Evolutionary conservation across 2,797 vertebrate genomes (phyloP).

Genomic region (Moxostoma hubbsi): DNA sequence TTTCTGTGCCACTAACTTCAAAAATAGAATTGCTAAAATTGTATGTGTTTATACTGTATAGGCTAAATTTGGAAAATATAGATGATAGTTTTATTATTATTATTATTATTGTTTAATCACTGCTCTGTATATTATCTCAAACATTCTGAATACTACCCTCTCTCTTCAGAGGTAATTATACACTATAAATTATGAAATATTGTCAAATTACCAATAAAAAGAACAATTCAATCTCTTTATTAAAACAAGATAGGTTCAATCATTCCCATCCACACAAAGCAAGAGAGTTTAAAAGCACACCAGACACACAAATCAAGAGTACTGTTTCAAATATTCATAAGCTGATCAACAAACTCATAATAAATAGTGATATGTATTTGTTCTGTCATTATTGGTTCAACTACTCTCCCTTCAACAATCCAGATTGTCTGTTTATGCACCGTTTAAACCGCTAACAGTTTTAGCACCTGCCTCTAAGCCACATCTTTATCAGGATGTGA

Average conservation of each 20-base stretch:
- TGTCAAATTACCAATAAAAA: conserved; percentile 21
- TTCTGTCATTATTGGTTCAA: conserved; percentile 6
- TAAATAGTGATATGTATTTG: not conserved
- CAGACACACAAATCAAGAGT: not conserved
- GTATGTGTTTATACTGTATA: too few relatives aligned
- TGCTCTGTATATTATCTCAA: too few relatives aligned
- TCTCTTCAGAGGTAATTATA: conserved; percentile 39
- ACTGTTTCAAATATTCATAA: not conserved
- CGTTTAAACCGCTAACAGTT: conserved; percentile 8
- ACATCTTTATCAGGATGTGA: conserved; percentile 10
- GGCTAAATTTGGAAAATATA: not conserved
- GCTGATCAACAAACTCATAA: not conserved
- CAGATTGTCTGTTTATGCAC: not conserved
- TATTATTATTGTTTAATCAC: not conserved
- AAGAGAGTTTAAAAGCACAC: too few relatives aligned
- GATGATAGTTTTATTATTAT: not conserved
- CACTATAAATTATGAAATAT: conserved; percentile 17
- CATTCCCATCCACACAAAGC: not conserved
- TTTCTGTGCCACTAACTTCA: too few relatives aligned
- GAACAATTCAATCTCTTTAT: not conserved
- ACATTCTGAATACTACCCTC: not conserved
- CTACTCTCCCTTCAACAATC: not conserved
- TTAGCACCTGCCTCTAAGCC: conserved; percentile 7
- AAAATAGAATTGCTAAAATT: too few relatives aligned
- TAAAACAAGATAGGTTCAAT: not conserved